Evolutionary conservation across 2,797 vertebrate species (phyloP), one percentile per base, ranked within the genome.

Genomic region (Diglossa cyanea): DNA sequence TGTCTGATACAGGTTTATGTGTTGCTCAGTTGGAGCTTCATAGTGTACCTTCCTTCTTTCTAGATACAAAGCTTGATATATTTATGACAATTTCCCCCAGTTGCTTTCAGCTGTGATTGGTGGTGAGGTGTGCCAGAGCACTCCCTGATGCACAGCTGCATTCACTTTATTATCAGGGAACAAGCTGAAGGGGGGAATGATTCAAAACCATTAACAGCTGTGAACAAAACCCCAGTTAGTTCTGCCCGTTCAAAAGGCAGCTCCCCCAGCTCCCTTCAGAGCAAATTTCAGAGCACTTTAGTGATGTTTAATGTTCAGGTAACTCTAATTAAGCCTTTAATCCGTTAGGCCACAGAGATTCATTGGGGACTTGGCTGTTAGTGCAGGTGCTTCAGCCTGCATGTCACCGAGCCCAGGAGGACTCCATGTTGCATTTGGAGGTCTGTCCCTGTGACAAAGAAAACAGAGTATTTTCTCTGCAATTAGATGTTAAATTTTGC

Each of bases 291-390:
- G 31, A 42, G 18, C 10, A 6, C 50, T 90, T 23, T 16, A 37
- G 20, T 50, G 57, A 35, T 85, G 40, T 68, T 90, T 94, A 86
- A 95, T 58, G 62, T 80, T 75, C 53, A 90, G 86, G 82, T 93
- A 75, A 44, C 79, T 89, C 62, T 90, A 88, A 87, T 90, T 89
- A 93, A 93, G 45, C 39, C 48, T 58, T 76, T 80, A 54, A 88
- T 94, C 54, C 26, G 24, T 87, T 50, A 88, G 82, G 33, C 61
- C 21, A 6, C 2, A 7, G 9, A 30, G 53, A 60, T 53, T 86
- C 89, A 11, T 0, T 0, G 4, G 68, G 40, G 90, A 81, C 28
- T 42, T 79, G 50, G 50, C 51, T 90, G 33, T 58, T 71, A 48
- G 33, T 57, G 53, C 30, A 2, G 19, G 17, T 48, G 28, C 65